Evolutionary conservation across 1,140 invertebrate species (phyloP), one percentile per base, ranked within the genome.

Genomic region (Drosophila nigrodunni): DNA sequence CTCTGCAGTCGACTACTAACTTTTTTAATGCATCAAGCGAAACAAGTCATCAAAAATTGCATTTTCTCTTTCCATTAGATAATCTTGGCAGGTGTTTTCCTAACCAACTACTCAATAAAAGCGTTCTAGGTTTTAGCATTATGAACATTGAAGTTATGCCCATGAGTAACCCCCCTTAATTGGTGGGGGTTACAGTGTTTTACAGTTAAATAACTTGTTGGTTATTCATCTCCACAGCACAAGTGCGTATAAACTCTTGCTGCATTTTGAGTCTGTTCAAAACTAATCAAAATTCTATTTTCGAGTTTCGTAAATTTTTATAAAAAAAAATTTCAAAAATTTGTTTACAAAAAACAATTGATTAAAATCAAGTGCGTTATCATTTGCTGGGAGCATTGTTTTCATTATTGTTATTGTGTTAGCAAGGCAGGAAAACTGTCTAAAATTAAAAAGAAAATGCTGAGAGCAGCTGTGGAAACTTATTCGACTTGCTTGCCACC

Each of bases 371-470:
- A 47, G 21, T 69, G 41, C 49, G 65, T 74, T 74, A 74, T 74
- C 55, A 74, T 39, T 30, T 49, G 54, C 65, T 64, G 49, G 50
- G 39, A 57, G 35, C 43, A 37, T 49, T 66, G 71, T 59, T 43
- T n/a, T 64, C 30, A 35, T 64, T 52, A 37, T 25, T 50, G 18
- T 54, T 65, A 43, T 39, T 49, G n/a, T 66, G 25, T 4, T 6
- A 30, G 43, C 62, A 39, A 37, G 9, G 55, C 46, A 57, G 54
- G 47, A 59, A 79, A 54, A 46, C 34, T 58, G 77, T 76, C 79
- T 87, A 79, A 87, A 87, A 52, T 87, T 78, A 79, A 82, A 30
- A 78, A 73, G 79, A 73, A 78, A 78, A 76, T 60, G 41, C 65
- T 35, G 46, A 71, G 69, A 73, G 69, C 55, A 65, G 25, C 61